A percentile compares a stretch with the other conserved stretches of the same genome.
Evolutionary conservation across 2,113 vertebrate species (phyloP).

Genomic region (Lutjanus erythropterus): DNA sequence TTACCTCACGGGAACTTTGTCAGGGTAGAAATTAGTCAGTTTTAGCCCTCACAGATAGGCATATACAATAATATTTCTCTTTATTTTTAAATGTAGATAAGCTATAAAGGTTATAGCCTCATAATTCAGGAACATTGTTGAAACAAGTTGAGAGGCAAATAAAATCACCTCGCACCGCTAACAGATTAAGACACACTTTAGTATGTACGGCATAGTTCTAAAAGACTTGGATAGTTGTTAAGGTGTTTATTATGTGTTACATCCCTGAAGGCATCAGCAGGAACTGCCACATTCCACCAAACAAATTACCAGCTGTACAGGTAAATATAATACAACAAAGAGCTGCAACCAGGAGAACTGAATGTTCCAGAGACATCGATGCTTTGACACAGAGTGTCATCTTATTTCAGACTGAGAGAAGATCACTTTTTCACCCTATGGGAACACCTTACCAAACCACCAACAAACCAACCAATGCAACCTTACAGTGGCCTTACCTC

Average conservation of each 20-base stretch:
- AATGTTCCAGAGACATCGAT: constrained; percentile 43
- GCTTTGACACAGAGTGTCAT: constrained; percentile 7
- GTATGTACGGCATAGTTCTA: fast-evolving
- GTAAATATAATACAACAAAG: constrained; percentile 28
- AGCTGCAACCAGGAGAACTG: constrained; percentile 22
- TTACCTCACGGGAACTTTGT: not conserved
- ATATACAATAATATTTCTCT: not conserved
- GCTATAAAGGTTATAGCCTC: not conserved
- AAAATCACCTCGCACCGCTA: not conserved
- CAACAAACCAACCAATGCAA: not conserved
- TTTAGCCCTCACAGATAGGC: not conserved
- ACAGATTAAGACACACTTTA: not conserved
- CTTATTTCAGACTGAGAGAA: constrained; percentile 26
- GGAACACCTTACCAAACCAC: constrained; percentile 6
- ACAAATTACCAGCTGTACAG: constrained; percentile 26
- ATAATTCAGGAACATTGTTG: not conserved
- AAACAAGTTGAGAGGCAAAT: not conserved
- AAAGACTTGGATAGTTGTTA: not conserved
- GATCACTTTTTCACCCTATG: constrained; percentile 25
- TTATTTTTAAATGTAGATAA: not conserved
- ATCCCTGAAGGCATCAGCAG: constrained; percentile 51
- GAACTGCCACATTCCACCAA: constrained; percentile 68
- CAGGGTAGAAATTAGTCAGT: not conserved
- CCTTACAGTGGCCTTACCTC: not conserved
- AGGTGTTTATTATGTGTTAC: constrained; percentile 26